These are phyloP conservation scores for Malurus cyaneus DNA, from an alignment of 2,113 vertebrate genomes.

Conservation along the genomic window DNA sequence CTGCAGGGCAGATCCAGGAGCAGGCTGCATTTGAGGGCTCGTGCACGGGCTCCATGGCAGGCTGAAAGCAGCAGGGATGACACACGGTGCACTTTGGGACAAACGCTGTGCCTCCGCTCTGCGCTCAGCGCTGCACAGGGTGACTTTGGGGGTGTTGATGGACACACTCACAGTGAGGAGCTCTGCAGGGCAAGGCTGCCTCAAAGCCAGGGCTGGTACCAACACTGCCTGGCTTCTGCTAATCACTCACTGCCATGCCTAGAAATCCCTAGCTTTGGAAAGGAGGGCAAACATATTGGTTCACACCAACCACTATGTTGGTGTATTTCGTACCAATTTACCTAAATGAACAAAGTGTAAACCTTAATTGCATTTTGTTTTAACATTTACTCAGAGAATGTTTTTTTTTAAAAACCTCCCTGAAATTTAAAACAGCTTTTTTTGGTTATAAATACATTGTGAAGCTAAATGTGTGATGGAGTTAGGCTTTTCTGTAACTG, in stretches of 20 bases:
- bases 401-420: background rate
- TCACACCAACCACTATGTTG: background rate
- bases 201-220: background rate
- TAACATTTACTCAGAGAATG: background rate
- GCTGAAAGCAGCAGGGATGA: background rate
- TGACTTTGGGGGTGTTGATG: background rate
- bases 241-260: background rate
- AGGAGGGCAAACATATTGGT: background rate
- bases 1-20: background rate
- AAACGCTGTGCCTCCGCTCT: background rate
- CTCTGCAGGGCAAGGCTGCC: background rate
- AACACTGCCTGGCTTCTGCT: background rate
- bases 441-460: background rate
- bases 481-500: background rate
- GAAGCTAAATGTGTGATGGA: background rate
- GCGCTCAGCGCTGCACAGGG: background rate
- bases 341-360: constrained; percentile 8
- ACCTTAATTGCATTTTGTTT: constrained; percentile 1
- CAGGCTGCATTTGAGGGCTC: background rate
- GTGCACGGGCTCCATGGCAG: background rate
- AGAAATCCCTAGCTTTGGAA: background rate
- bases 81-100: background rate
- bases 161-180: background rate
- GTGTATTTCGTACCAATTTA: background rate
- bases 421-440: background rate